Evolutionary conservation across 53 echinoderm and acorn worm species (phyloP).

Genomic region (Holothuria leucospilota): DNA sequence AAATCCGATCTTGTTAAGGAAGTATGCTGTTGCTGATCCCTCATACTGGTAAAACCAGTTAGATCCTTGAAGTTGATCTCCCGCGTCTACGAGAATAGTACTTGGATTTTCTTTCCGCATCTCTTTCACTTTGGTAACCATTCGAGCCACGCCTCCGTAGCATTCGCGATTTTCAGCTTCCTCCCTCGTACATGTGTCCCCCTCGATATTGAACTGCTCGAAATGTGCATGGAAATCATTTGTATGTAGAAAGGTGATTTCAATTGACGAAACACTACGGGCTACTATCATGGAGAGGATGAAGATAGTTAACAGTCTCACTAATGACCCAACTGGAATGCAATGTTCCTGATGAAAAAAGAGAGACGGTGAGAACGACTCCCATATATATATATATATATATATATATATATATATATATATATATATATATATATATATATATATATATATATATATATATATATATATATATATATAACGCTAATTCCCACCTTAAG

Average conservation of each 20-base stretch:
- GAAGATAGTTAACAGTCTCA: no score
- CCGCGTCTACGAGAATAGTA: constrained; percentile 75
- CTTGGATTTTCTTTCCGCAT: constrained; percentile 62
- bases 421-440: no score
- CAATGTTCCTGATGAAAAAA: no score
- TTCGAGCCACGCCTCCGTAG: constrained; percentile 81
- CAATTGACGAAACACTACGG: not conserved
- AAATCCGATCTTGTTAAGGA: constrained; percentile 76
- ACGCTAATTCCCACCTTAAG: no score
- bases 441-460: no score
- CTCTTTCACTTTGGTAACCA: constrained; percentile 61
- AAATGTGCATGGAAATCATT: constrained; percentile 76
- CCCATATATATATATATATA: no score
- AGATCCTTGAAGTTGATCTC: constrained; percentile 80
- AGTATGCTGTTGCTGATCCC: constrained; percentile 76
- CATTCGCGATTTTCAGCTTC: constrained; percentile 53
- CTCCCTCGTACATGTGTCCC: constrained; percentile 51
- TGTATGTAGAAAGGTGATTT: constrained; percentile 57
- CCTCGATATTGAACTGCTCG: constrained; percentile 37
- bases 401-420: no score
- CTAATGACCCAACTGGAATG: no score
- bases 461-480: no score
- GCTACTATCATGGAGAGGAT: no score
- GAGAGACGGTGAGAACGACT: no score
- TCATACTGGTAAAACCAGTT: constrained; percentile 86